Evolutionary conservation across 2,888 invertebrate genomes (phyloP).

Genomic region (Philonicus albiceps): DNA sequence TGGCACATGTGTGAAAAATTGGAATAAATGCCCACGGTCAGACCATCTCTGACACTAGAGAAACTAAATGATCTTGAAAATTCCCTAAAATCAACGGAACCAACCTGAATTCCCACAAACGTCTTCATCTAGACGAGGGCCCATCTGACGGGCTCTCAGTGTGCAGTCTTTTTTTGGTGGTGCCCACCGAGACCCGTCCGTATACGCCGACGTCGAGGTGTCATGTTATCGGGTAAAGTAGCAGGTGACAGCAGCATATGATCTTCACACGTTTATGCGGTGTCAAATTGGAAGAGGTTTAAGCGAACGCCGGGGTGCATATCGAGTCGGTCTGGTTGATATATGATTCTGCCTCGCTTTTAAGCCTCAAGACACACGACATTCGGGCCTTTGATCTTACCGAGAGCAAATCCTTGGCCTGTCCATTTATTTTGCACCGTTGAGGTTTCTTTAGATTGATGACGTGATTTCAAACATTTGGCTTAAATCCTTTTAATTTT

Average conservation of each 20-base stretch:
- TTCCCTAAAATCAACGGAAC: constrained; percentile 11
- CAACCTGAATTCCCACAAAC: constrained; percentile 36
- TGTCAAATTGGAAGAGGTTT: constrained; percentile 38
- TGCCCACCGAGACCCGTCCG: background rate
- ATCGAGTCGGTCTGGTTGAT: constrained; percentile 22
- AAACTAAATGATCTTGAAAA: constrained; percentile 48
- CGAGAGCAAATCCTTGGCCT: constrained; percentile 5
- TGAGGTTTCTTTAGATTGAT: constrained; percentile 29
- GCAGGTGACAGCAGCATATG: constrained; percentile 51
- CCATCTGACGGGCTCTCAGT: constrained; percentile 6
- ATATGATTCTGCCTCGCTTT: constrained; percentile 44
- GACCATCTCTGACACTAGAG: constrained; percentile 40
- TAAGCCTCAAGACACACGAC: constrained; percentile 48
- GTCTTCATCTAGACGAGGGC: constrained; percentile 34
- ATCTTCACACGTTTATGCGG: constrained; percentile 49
- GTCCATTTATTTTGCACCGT: constrained; percentile 27
- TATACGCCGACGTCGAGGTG: constrained; percentile 41
- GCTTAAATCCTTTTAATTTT: background rate
- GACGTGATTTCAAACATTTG: constrained; percentile 1
- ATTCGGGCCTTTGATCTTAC: constrained; percentile 46
- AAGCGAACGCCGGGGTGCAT: constrained; percentile 29
- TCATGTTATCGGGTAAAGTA: constrained; percentile 50
- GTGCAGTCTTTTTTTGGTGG: background rate
- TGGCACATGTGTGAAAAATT: constrained; percentile 48
- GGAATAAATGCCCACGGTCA: constrained; percentile 26